Percentiles rank a stretch among this genome's conserved stretches.
Evolutionary conservation across 2,888 invertebrate genomes (phyloP).

Genomic region (Octonoba sinensis): DNA sequence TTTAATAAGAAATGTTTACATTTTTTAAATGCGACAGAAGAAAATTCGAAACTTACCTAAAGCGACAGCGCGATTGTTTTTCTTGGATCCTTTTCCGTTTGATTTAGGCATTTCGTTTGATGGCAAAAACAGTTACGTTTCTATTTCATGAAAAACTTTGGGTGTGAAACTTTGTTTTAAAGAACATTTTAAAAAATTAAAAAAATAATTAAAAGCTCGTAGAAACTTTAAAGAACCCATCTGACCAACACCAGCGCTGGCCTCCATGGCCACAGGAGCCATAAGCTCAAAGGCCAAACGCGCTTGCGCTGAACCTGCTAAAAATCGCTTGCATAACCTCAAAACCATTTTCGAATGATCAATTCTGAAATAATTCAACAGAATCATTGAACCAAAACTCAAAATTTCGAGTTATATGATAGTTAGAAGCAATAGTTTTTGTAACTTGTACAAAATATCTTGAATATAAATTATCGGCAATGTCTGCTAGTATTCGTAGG

Average conservation of each 20-base stretch:
- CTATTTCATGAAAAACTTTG: no score
- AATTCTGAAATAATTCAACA: no score
- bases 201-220: constrained; percentile 28
- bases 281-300: constrained; percentile 18
- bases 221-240: constrained; percentile 22
- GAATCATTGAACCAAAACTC: no score
- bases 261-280: constrained; percentile 60
- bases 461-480: no score
- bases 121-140: background rate
- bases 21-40: background rate
- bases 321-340: background rate
- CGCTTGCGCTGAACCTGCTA: constrained; percentile 36
- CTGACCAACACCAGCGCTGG: constrained; percentile 46
- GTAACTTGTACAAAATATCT: no score
- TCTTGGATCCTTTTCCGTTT: constrained; percentile 29
- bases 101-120: constrained; percentile 38
- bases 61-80: constrained; percentile 15
- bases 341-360: no score
- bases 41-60: constrained; percentile 32
- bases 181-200: constrained; percentile 44
- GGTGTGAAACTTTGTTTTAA: background rate
- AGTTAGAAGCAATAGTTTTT: no score
- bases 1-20: background rate
- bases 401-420: no score
- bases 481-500: background rate